Conservation (phyloP, 2,888 invertebrate species). For the Caenorhabditis becei region DNA sequence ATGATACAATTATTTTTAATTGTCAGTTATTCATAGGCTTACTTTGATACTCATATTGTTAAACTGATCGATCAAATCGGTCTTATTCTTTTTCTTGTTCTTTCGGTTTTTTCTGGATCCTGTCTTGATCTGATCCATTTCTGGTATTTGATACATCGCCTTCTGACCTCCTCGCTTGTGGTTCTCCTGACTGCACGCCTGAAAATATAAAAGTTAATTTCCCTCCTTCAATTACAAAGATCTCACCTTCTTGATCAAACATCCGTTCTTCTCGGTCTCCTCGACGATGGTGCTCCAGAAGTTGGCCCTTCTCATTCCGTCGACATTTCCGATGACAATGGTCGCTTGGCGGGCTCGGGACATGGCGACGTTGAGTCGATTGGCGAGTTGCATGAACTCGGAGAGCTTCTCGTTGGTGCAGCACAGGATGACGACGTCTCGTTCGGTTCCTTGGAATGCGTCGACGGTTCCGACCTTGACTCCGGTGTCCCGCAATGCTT, state of each 20-base stretch:
- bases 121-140: no score
- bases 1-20: no score
- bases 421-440: constrained; percentile 31
- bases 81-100: no score
- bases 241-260: not conserved
- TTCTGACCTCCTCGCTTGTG: no score
- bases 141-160: no score
- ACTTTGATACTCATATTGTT: no score
- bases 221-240: no score
- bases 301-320: constrained; percentile 9
- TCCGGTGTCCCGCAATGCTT: constrained; percentile 9
- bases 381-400: constrained; percentile 22
- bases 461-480: constrained; percentile 43
- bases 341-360: constrained; percentile 36
- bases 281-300: constrained; percentile 22
- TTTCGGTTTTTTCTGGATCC: no score
- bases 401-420: constrained; percentile 32
- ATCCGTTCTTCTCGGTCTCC: not conserved
- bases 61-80: no score
- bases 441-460: constrained; percentile 39
- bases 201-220: no score
- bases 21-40: no score
- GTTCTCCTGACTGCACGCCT: no score
- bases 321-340: constrained; percentile 31
- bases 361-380: constrained; percentile 41